Evolutionary conservation across 2,797 vertebrate genomes (phyloP).

Genomic region (Hylomyscus alleni): DNA sequence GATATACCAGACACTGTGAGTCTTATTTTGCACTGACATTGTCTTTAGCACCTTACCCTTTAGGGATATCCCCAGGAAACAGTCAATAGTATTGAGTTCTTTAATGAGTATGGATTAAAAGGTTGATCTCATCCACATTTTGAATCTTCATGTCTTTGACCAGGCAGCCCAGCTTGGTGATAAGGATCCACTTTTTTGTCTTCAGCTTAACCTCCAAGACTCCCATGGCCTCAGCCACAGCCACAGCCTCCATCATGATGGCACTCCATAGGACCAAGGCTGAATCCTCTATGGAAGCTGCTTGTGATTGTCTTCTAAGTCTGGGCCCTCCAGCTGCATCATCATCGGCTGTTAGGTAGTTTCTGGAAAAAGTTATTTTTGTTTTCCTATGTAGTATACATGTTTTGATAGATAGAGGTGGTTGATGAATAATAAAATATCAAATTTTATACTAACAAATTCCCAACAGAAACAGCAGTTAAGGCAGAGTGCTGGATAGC

Average conservation of each 20-base stretch:
- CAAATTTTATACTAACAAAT: background rate
- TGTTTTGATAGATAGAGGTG: background rate
- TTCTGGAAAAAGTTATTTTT: background rate
- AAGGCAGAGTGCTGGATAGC: background rate
- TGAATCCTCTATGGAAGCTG: background rate
- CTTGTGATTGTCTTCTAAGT: too few species aligned
- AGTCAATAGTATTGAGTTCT: background rate
- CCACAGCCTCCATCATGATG: too few species aligned
- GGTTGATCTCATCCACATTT: background rate
- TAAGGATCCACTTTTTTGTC: background rate
- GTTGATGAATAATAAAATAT: background rate
- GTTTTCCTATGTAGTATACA: background rate
- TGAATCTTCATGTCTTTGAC: background rate
- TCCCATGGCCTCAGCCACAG: background rate
- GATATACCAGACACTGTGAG: background rate
- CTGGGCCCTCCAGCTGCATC: background rate
- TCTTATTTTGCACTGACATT: background rate
- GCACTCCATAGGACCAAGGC: rapidly evolving
- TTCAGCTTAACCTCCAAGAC: background rate
- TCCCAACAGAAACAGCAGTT: too few species aligned
- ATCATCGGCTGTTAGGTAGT: background rate
- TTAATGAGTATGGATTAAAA: background rate
- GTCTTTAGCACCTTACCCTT: background rate
- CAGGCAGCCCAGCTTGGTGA: background rate
- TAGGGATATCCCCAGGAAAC: background rate